Percentiles rank a stretch among this genome's conserved stretches.
Conservation (phyloP, 2,113 vertebrate genomes). For the Origma solitaria region DNA sequence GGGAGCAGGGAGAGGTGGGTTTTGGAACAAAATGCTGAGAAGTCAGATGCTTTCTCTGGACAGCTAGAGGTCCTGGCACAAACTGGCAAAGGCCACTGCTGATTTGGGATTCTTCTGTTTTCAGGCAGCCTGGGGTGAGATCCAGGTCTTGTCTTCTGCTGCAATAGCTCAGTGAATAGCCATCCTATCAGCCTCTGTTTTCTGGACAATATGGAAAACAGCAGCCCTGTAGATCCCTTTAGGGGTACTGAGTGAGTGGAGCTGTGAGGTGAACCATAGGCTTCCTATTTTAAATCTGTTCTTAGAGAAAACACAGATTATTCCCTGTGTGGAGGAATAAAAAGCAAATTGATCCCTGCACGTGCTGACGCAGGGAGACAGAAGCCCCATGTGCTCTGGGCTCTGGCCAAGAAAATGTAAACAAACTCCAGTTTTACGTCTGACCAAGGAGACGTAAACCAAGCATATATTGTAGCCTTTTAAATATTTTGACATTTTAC, state of each 20-base stretch:
- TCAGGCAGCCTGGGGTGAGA: not conserved
- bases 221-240: not conserved
- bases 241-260: fast-evolving
- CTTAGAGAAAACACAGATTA: not conserved
- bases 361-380: not conserved
- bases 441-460: slow-evolving; percentile 59
- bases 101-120: not conserved
- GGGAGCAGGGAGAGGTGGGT: not conserved
- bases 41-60: not conserved
- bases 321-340: not conserved
- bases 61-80: not conserved
- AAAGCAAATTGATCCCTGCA: not conserved
- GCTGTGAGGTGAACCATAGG: not conserved
- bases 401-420: not conserved
- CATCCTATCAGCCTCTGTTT: not conserved
- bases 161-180: not conserved
- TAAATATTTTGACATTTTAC: slow-evolving; percentile 70
- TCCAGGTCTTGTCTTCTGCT: not conserved
- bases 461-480: slow-evolving; percentile 52
- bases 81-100: not conserved
- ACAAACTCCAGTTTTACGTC: slow-evolving; percentile 38
- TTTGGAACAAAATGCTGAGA: not conserved
- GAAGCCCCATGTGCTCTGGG: not conserved
- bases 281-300: not conserved
- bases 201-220: not conserved